Percentiles rank a stretch among this genome's conserved stretches.
Evolutionary conservation across 2,888 invertebrate genomes (phyloP).

Genomic region (Nomada goodeniana): DNA sequence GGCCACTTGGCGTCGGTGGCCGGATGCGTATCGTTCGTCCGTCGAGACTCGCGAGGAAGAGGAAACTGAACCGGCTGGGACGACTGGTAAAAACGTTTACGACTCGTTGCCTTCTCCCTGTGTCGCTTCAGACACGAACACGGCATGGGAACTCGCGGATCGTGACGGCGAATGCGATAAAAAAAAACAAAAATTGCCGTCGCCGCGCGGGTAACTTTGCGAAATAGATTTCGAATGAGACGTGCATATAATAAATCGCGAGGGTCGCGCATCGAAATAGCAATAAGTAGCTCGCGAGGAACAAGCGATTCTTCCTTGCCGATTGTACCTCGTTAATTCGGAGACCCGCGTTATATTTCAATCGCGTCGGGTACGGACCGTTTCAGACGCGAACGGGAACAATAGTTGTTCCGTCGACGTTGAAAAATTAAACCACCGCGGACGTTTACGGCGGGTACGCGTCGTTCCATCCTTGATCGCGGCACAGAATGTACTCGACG

Average conservation of each 20-base stretch:
- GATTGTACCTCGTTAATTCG: conserved; percentile 36
- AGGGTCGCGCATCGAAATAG: too few relatives aligned
- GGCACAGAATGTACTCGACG: not conserved
- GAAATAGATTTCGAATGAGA: too few relatives aligned
- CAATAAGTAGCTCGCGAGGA: too few relatives aligned
- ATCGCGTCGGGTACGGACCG: conserved; percentile 10
- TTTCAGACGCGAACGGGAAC: conserved; percentile 38
- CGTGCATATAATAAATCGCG: too few relatives aligned
- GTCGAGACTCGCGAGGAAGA: not conserved
- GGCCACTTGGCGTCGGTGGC: not conserved
- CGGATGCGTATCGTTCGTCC: conserved; percentile 1
- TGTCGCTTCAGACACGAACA: not conserved
- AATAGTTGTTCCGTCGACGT: conserved; percentile 22
- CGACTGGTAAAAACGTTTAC: conserved; percentile 35
- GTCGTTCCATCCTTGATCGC: conserved; percentile 40
- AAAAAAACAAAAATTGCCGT: too few relatives aligned
- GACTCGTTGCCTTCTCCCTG: not conserved
- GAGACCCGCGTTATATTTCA: not conserved
- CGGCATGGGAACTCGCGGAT: not conserved
- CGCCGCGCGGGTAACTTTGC: too few relatives aligned
- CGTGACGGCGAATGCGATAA: too few relatives aligned
- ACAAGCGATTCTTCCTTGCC: too few relatives aligned
- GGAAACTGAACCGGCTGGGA: conserved; percentile 1
- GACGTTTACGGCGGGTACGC: conserved; percentile 4
- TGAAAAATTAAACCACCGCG: conserved; percentile 45